These are phyloP conservation scores for Heloderma charlesbogerti DNA, from an alignment of 2,113 vertebrate species.

Conservation along the genomic window DNA sequence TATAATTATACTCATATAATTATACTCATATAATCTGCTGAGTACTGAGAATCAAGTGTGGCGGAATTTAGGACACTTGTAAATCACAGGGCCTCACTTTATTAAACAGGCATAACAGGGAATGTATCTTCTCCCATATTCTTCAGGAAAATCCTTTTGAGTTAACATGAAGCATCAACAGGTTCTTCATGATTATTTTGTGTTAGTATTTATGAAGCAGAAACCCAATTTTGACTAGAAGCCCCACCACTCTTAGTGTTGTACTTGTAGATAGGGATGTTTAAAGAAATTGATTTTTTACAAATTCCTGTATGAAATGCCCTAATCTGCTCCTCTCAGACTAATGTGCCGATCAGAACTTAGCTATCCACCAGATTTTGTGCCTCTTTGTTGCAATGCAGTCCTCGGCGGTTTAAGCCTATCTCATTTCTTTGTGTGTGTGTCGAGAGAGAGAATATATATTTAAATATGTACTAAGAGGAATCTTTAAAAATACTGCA, in stretches of 20 bases:
- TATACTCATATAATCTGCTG: not conserved
- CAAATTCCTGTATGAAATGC: not conserved
- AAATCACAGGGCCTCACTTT: conserved; percentile 3
- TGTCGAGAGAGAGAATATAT: not conserved
- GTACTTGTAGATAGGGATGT: not conserved
- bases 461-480: not conserved
- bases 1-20: no score
- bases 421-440: not conserved
- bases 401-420: not conserved
- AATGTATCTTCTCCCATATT: not conserved
- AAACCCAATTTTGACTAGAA: not conserved
- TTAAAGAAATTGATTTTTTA: not conserved
- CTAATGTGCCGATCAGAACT: not conserved
- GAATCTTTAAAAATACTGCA: not conserved
- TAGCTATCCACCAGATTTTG: not conserved
- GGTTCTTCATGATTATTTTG: conserved; percentile 12
- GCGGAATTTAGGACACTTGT: conserved; percentile 5
- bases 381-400: not conserved
- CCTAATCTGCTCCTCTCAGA: not conserved
- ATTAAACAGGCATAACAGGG: not conserved
- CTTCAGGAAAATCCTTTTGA: not conserved
- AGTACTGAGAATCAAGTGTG: conserved; percentile 16
- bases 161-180: conserved; percentile 17
- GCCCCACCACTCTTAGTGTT: not conserved
- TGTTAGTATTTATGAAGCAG: not conserved